Evolutionary conservation across 1,140 invertebrate genomes (phyloP).

Genomic region (Hylaeus volcanicus): DNA sequence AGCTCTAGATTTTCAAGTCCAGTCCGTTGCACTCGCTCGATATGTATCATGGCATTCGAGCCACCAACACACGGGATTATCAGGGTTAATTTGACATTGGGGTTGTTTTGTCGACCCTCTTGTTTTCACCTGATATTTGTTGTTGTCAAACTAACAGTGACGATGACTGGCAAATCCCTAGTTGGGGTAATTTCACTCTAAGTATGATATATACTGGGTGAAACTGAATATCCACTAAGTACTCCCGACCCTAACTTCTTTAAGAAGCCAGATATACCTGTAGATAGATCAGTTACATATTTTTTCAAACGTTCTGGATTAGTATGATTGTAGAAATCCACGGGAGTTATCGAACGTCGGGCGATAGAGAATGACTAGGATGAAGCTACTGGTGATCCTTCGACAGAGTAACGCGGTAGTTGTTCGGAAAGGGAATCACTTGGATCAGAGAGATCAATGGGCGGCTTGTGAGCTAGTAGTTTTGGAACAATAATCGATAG

Average conservation of each 20-base stretch:
- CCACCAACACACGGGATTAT: background rate
- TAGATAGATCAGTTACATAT: background rate
- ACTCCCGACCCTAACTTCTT: too few species aligned
- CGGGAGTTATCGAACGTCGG: background rate
- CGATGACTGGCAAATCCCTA: too few species aligned
- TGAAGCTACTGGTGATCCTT: slow-evolving; percentile 28
- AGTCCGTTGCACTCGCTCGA: background rate
- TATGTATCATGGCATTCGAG: background rate
- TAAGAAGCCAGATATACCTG: too few species aligned
- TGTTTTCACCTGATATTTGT: too few species aligned
- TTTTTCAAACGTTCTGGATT: background rate
- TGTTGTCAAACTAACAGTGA: background rate
- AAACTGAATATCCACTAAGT: too few species aligned
- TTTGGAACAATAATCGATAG: slow-evolving; percentile 29
- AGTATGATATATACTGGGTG: too few species aligned
- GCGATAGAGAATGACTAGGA: background rate
- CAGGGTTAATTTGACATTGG: too few species aligned
- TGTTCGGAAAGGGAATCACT: slow-evolving; percentile 19
- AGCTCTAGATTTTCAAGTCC: slow-evolving; percentile 28
- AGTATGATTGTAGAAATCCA: slow-evolving; percentile 7
- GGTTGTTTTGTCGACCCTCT: too few species aligned
- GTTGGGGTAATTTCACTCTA: too few species aligned
- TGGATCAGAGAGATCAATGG: slow-evolving; percentile 18
- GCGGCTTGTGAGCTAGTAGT: slow-evolving; percentile 9
- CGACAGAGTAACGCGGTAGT: background rate